These are phyloP conservation scores for Tanytarsus gracilentus DNA, from an alignment of 2,888 invertebrate species.

Conservation along the genomic window DNA sequence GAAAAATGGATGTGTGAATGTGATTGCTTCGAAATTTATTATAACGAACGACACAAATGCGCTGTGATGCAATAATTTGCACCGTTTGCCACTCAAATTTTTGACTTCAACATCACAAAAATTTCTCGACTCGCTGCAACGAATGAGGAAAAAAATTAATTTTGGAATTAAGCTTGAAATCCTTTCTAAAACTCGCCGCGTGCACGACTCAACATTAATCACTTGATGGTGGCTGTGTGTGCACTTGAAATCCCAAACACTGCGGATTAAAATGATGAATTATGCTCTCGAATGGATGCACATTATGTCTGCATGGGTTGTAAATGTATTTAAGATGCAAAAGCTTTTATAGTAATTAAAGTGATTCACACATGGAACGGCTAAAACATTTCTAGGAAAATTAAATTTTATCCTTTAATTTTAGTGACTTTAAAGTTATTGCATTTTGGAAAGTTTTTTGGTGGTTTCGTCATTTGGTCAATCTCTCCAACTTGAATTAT, in stretches of 20 bases:
- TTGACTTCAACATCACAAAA: neutral
- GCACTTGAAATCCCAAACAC: slow-evolving; percentile 10
- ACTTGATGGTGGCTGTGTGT: neutral
- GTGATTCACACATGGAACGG: neutral
- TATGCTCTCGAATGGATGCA: slow-evolving; percentile 9
- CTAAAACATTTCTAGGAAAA: neutral
- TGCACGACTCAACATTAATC: slow-evolving; percentile 12
- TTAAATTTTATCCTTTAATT: slow-evolving; percentile 1
- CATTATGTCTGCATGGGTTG: neutral
- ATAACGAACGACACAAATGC: neutral
- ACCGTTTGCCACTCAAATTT: neutral
- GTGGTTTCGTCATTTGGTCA: slow-evolving; percentile 55
- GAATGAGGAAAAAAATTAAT: neutral
- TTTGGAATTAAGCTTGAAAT: neutral
- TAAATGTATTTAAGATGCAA: neutral
- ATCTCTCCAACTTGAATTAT: slow-evolving; percentile 44
- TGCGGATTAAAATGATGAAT: slow-evolving; percentile 14
- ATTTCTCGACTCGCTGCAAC: neutral
- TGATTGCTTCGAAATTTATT: neutral
- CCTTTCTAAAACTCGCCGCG: neutral
- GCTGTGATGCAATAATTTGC: neutral
- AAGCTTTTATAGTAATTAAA: neutral
- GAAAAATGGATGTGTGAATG: too few relatives aligned
- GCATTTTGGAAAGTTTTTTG: slow-evolving; percentile 38
- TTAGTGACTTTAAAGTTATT: neutral